Evolutionary conservation across 2,113 vertebrate species (phyloP).

Genomic region (Esox niger): DNA sequence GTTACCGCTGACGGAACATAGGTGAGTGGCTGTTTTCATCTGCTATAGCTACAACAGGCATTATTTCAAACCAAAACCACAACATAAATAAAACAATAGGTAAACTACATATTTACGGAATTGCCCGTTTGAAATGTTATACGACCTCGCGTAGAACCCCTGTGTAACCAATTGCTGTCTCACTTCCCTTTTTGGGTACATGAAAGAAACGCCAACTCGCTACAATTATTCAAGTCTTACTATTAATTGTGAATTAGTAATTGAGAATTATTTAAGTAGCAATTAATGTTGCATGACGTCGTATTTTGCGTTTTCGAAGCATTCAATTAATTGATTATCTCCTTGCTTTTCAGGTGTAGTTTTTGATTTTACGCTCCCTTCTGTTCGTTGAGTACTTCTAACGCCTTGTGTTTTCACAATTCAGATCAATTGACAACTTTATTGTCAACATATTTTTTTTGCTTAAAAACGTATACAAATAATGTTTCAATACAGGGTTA

Average conservation of each 20-base stretch:
- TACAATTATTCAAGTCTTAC: not conserved
- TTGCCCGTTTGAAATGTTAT: not conserved
- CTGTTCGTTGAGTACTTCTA: no score
- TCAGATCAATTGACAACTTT: no score
- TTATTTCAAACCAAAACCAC: no score
- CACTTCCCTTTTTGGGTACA: conserved; percentile 1
- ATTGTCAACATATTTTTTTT: not conserved
- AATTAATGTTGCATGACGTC: no score
- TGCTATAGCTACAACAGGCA: no score
- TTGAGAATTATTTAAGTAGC: no score
- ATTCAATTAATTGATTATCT: no score
- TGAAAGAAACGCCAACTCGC: not conserved
- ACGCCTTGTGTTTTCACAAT: no score
- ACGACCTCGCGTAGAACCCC: not conserved
- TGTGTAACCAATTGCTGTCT: not conserved
- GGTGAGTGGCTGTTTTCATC: not conserved
- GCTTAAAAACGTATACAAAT: not conserved
- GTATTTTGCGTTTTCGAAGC: no score
- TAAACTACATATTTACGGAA: not conserved
- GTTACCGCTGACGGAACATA: not conserved
- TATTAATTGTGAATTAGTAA: not conserved
- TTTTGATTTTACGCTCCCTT: no score
- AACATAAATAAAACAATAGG: no score
- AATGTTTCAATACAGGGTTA: not conserved
- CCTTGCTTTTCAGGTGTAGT: no score